Conservation (phyloP, 2,888 invertebrate genomes). For the Drosophila acutilabella region DNA sequence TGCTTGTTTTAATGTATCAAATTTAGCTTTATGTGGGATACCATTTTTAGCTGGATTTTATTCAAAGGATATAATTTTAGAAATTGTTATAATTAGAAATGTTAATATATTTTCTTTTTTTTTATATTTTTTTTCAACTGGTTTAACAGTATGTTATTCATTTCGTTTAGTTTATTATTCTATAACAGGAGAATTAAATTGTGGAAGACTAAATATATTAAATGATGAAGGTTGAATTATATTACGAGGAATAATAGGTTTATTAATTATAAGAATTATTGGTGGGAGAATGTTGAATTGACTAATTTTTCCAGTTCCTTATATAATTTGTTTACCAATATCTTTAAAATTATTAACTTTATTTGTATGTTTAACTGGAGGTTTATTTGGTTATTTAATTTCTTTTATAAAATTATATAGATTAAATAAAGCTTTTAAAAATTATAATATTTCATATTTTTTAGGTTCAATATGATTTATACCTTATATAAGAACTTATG, state of each 20-base stretch:
- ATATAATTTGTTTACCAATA: conserved; percentile 86
- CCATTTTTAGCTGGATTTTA: conserved; percentile 88
- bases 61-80: conserved; percentile 88
- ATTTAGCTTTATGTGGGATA: conserved; percentile 87
- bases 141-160: conserved; percentile 87
- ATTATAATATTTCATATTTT: conserved; percentile 84
- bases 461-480: conserved; percentile 86
- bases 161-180: conserved; percentile 87
- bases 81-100: conserved; percentile 86
- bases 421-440: conserved; percentile 37
- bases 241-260: conserved; percentile 85
- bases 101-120: conserved; percentile 86
- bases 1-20: conserved; percentile 85
- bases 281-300: conserved; percentile 81
- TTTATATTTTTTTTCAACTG: conserved; percentile 86
- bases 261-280: conserved; percentile 83
- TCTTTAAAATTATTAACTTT: conserved; percentile 86
- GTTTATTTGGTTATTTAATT: conserved; percentile 84
- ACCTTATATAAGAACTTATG: conserved; percentile 79
- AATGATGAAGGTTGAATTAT: conserved; percentile 86
- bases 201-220: conserved; percentile 85
- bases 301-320: conserved; percentile 85
- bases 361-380: conserved; percentile 85
- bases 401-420: conserved; percentile 80
- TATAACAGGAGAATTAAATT: conserved; percentile 86